Conservation (phyloP, 2,113 vertebrate species). For the Pungitius pungitius region DNA sequence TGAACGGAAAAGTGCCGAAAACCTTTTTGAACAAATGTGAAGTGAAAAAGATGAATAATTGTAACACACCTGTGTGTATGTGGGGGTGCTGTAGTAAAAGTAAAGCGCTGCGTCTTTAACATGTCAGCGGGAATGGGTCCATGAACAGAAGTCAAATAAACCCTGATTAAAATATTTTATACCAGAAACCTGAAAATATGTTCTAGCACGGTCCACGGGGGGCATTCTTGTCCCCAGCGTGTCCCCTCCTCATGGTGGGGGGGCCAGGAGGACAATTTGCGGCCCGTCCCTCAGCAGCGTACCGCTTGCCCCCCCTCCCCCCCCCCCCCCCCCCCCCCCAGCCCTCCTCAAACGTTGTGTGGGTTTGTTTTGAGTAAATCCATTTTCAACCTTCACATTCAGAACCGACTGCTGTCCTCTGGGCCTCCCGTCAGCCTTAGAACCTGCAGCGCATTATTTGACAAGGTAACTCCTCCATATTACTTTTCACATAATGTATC, state of each 20-base stretch:
- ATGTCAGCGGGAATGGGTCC: background rate
- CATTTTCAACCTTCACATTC: constrained; percentile 82
- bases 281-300: constrained; percentile 45
- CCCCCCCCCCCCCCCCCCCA: background rate
- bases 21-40: background rate
- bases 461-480: constrained; percentile 84
- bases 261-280: constrained; percentile 26
- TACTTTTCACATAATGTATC: constrained; percentile 68
- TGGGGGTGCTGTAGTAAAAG: too few relatives aligned
- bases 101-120: background rate
- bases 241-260: constrained; percentile 36
- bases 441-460: constrained; percentile 85
- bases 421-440: constrained; percentile 85
- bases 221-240: constrained; percentile 9
- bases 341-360: constrained; percentile 68
- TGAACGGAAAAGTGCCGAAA: too few relatives aligned
- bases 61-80: background rate
- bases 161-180: background rate
- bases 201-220: constrained; percentile 7
- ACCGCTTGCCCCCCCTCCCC: constrained; percentile 32
- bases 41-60: background rate
- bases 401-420: constrained; percentile 86
- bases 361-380: constrained; percentile 79
- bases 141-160: constrained; percentile 2
- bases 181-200: constrained; percentile 2